Evolutionary conservation across 2,888 invertebrate species (phyloP).

Genomic region (Synergus itoensis): DNA sequence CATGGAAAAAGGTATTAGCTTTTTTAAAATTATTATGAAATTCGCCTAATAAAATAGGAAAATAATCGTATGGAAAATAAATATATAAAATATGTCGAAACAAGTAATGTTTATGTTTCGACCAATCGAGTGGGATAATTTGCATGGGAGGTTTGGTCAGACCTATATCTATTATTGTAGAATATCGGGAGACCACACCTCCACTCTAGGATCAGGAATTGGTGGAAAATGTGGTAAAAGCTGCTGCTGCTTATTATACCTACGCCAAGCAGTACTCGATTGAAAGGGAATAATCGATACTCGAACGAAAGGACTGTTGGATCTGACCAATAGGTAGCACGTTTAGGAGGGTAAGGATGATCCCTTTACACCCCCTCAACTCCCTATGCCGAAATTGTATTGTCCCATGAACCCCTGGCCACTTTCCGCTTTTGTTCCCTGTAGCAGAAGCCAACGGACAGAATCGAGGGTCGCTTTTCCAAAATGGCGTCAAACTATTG

Average conservation of each 20-base stretch:
- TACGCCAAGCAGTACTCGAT: constrained; percentile 43
- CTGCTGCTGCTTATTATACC: constrained; percentile 6
- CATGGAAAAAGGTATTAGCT: no score
- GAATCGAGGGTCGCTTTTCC: constrained; percentile 50
- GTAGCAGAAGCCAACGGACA: constrained; percentile 48
- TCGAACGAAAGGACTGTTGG: constrained; percentile 47
- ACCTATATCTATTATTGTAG: constrained; percentile 10
- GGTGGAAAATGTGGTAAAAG: constrained; percentile 23
- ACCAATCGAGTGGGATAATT: constrained; percentile 15
- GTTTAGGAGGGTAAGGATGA: constrained; percentile 56
- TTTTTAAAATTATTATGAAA: neutral
- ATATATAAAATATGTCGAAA: neutral
- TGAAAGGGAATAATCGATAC: constrained; percentile 56
- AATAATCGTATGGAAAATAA: neutral
- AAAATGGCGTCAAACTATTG: constrained; percentile 52
- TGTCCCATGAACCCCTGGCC: constrained; percentile 49
- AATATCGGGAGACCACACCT: constrained; percentile 4
- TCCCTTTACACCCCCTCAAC: constrained; percentile 56
- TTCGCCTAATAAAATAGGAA: neutral
- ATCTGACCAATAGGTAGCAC: constrained; percentile 58
- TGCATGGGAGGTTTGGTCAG: constrained; percentile 22
- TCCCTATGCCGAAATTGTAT: constrained; percentile 50
- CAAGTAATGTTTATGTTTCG: neutral
- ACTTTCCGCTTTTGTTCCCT: constrained; percentile 50
- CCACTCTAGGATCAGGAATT: constrained; percentile 8